A percentile compares a stretch with the other conserved stretches of the same genome.
Evolutionary conservation across 2,888 invertebrate genomes (phyloP).

Genomic region (Lagria hirta): DNA sequence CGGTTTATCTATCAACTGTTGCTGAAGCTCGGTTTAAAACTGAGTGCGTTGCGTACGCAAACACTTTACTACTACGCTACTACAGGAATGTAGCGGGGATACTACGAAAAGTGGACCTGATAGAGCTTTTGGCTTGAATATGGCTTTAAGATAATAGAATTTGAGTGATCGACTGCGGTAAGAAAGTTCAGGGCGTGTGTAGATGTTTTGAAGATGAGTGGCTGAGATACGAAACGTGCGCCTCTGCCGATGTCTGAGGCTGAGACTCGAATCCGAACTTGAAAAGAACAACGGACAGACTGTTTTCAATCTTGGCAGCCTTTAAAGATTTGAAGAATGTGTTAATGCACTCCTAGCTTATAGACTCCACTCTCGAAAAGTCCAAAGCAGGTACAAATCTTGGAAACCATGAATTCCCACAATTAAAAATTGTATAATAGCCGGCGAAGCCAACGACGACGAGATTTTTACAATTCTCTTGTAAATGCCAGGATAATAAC

Average conservation of each 20-base stretch:
- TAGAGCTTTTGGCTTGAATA: slow-evolving; percentile 22
- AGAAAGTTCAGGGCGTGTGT: slow-evolving; percentile 53
- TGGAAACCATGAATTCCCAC: no score
- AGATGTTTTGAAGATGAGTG: slow-evolving; percentile 47
- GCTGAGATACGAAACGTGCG: slow-evolving; percentile 36
- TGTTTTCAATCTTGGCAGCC: no score
- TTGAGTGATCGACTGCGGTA: slow-evolving; percentile 42
- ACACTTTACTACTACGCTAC: slow-evolving; percentile 46
- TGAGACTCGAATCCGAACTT: slow-evolving; percentile 13
- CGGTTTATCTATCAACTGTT: slow-evolving; percentile 34
- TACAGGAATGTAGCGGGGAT: slow-evolving; percentile 51
- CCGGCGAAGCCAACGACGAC: no score
- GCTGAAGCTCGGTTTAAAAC: slow-evolving; percentile 29
- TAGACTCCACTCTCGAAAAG: no score
- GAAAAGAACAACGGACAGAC: slow-evolving; percentile 5
- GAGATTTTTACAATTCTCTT: no score
- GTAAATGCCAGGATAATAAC: no score
- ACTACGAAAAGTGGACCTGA: slow-evolving; percentile 47
- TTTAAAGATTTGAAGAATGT: no score
- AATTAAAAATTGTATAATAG: no score
- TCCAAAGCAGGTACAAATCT: no score
- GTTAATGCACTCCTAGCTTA: no score
- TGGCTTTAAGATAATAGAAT: slow-evolving; percentile 27
- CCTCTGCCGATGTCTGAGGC: slow-evolving; percentile 21
- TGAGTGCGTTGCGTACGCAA: slow-evolving; percentile 28